These are phyloP conservation scores for Mustela lutreola DNA, from an alignment of 2,113 vertebrate genomes.

Conservation along the genomic window DNA sequence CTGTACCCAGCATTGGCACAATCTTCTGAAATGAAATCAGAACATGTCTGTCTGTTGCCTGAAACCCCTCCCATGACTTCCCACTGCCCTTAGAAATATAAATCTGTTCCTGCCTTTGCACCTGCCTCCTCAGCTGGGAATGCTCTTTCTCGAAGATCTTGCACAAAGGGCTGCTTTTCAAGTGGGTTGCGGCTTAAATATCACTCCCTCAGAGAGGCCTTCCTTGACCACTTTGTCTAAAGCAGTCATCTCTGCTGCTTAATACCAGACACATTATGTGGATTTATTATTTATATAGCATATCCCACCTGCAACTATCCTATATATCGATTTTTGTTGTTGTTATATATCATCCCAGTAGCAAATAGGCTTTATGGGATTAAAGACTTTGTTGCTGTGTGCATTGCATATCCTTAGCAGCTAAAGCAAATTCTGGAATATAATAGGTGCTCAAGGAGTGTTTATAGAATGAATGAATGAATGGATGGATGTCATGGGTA, in stretches of 20 bases:
- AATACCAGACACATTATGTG: background rate
- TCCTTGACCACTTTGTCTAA: background rate
- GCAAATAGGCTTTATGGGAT: background rate
- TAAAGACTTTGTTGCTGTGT: background rate
- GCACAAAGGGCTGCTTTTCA: background rate
- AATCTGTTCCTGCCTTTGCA: constrained; percentile 29
- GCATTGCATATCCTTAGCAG: background rate
- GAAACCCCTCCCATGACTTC: background rate
- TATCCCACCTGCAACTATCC: background rate
- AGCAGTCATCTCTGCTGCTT: background rate
- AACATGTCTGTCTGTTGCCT: background rate
- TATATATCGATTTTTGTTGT: background rate
- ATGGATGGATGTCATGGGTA: background rate
- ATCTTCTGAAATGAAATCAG: background rate
- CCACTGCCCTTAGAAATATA: background rate
- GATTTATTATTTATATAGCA: background rate
- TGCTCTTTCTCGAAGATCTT: background rate
- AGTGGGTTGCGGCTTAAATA: constrained; percentile 44
- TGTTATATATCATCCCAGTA: background rate
- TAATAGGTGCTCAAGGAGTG: background rate
- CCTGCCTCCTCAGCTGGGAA: background rate
- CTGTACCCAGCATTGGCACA: background rate
- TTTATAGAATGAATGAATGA: background rate
- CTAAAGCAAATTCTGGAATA: background rate
- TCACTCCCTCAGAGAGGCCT: background rate